Percentiles rank a stretch among this genome's conserved stretches.
Conservation (phyloP, 2,888 invertebrate species). For the Acleris emargana region DNA sequence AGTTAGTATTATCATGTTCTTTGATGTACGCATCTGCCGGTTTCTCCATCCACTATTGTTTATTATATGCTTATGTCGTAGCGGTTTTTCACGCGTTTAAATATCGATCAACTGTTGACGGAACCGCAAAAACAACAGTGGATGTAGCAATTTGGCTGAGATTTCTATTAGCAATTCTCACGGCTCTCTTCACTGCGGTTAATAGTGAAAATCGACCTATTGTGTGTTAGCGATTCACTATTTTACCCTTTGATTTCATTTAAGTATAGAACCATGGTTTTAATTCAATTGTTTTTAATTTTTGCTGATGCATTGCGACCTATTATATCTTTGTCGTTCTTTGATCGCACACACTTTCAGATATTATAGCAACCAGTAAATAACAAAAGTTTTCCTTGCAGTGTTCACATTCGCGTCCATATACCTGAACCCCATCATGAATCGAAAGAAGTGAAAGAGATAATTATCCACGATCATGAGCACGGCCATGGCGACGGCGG, state of each 20-base stretch:
- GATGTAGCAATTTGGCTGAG: conserved; percentile 67
- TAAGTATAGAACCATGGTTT: conserved; percentile 54
- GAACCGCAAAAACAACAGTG: conserved; percentile 66
- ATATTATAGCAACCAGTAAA: background rate
- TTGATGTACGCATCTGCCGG: conserved; percentile 34
- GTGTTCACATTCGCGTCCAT: conserved; percentile 83
- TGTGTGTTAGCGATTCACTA: conserved; percentile 60
- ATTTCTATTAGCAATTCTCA: conserved; percentile 76
- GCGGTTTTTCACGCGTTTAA: conserved; percentile 41
- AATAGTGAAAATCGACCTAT: conserved; percentile 74
- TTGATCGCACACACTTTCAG: background rate
- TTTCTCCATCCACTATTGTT: conserved; percentile 43
- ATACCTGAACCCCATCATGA: conserved; percentile 79
- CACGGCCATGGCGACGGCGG: conserved; percentile 62
- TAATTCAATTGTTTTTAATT: conserved; percentile 53
- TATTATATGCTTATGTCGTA: conserved; percentile 40
- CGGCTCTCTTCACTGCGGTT: conserved; percentile 71
- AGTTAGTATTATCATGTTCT: conserved; percentile 72
- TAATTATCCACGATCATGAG: conserved; percentile 69
- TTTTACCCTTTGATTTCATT: conserved; percentile 61
- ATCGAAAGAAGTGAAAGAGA: conserved; percentile 69
- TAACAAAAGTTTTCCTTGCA: conserved; percentile 57
- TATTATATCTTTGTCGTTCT: conserved; percentile 27
- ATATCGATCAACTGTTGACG: conserved; percentile 47
- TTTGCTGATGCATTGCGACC: conserved; percentile 37